A percentile compares a stretch with the other conserved stretches of the same genome.
Evolutionary conservation across 2,797 vertebrate genomes (phyloP).

Genomic region (Enteromius paludinosus): DNA sequence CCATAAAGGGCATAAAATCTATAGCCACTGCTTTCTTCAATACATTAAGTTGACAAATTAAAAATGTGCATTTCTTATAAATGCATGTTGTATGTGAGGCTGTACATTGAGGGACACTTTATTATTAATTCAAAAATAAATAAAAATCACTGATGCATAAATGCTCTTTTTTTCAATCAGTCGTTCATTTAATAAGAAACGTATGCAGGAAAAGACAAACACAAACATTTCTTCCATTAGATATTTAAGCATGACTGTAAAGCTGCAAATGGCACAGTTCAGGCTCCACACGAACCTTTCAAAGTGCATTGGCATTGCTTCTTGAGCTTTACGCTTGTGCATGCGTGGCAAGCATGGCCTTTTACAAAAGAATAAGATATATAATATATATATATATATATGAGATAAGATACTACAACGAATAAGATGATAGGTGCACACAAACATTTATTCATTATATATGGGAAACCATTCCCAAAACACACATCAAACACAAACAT

Average conservation of each 20-base stretch:
- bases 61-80: neutral
- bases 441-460: conserved; percentile 9
- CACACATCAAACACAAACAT: conserved; percentile 11
- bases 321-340: conserved; percentile 19
- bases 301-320: conserved; percentile 21
- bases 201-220: neutral
- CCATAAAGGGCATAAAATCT: neutral
- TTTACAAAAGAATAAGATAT: conserved; percentile 18
- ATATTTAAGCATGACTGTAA: conserved; percentile 17
- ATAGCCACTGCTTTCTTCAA: neutral
- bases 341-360: conserved; percentile 31
- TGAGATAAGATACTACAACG: neutral
- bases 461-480: conserved; percentile 4
- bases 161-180: conserved; percentile 1
- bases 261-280: conserved; percentile 28
- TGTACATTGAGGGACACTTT: neutral
- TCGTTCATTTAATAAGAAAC: conserved; percentile 20
- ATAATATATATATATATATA: no score
- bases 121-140: neutral
- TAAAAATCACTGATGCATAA: neutral
- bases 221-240: neutral
- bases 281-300: conserved; percentile 29
- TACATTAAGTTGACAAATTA: neutral
- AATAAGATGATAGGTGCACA: neutral
- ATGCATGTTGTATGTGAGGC: neutral